Evolutionary conservation across 2,113 vertebrate genomes (phyloP).

Genomic region (Pygoscelis adeliae): DNA sequence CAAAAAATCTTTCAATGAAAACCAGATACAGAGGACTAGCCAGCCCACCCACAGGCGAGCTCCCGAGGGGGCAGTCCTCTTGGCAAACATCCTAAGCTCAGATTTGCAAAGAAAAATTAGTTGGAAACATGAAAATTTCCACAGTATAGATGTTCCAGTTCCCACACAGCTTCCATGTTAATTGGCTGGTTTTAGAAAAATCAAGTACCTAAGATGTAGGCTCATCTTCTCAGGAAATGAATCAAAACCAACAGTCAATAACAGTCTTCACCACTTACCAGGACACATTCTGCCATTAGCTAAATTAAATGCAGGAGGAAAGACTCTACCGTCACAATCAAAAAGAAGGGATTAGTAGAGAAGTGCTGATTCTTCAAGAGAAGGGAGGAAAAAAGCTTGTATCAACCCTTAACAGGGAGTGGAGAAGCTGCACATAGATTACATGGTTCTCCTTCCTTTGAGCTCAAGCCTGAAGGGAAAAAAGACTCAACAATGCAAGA

Average conservation of each 20-base stretch:
- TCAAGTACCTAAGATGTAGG: not conserved
- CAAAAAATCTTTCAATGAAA: constrained; percentile 35
- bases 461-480: not conserved
- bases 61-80: not conserved
- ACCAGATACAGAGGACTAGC: not conserved
- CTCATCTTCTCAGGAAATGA: constrained; percentile 4
- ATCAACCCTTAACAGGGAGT: not conserved
- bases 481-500: not conserved
- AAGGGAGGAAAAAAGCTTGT: not conserved
- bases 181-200: not conserved
- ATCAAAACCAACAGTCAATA: constrained; percentile 8
- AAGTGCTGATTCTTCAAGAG: not conserved
- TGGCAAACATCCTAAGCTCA: constrained; percentile 24
- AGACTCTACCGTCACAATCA: not conserved
- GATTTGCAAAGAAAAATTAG: constrained; percentile 6
- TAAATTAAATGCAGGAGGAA: constrained; percentile 2
- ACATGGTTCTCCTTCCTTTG: not conserved
- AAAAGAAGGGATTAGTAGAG: not conserved
- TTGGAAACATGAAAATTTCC: constrained; percentile 40
- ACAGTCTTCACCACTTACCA: not conserved
- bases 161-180: constrained; percentile 34
- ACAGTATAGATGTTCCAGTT: not conserved
- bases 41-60: constrained; percentile 46
- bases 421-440: not conserved
- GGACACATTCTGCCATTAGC: not conserved